Percentiles rank a stretch among this genome's conserved stretches.
phyloP scores from a whole-genome alignment of 2,113 vertebrate genomes.

The Camelus dromedarius region DNA sequence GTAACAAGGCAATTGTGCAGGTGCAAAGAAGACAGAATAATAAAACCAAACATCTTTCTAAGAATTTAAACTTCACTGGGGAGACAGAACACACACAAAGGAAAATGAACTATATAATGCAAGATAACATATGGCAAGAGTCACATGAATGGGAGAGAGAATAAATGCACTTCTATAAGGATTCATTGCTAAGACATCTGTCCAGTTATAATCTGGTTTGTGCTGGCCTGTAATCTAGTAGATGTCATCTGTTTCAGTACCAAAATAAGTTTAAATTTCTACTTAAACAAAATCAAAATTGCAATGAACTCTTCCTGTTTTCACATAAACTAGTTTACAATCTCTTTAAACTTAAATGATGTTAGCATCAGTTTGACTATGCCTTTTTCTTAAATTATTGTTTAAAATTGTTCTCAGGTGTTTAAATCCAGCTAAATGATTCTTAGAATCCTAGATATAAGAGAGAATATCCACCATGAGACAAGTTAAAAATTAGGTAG shows the following conservation, averaged over 20 bases:
- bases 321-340: slow-evolving; percentile 28
- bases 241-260: not conserved
- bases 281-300: not conserved
- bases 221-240: not conserved
- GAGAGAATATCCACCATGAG: not conserved
- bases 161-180: not conserved
- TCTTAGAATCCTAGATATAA: not conserved
- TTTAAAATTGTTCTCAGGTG: slow-evolving; percentile 33
- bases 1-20: not conserved
- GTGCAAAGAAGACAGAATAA: not conserved
- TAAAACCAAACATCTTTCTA: slow-evolving; percentile 34
- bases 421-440: slow-evolving; percentile 5
- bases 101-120: not conserved
- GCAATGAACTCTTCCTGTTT: not conserved
- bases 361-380: not conserved
- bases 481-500: not conserved
- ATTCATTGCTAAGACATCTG: not conserved
- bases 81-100: not conserved
- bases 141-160: not conserved
- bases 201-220: not conserved
- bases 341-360: not conserved
- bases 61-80: not conserved
- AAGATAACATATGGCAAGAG: not conserved
- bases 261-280: slow-evolving; percentile 33
- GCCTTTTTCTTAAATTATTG: not conserved